These are phyloP conservation scores for Steinernema feltiae DNA, from an alignment of 1,140 invertebrate species.

Conservation along the genomic window DNA sequence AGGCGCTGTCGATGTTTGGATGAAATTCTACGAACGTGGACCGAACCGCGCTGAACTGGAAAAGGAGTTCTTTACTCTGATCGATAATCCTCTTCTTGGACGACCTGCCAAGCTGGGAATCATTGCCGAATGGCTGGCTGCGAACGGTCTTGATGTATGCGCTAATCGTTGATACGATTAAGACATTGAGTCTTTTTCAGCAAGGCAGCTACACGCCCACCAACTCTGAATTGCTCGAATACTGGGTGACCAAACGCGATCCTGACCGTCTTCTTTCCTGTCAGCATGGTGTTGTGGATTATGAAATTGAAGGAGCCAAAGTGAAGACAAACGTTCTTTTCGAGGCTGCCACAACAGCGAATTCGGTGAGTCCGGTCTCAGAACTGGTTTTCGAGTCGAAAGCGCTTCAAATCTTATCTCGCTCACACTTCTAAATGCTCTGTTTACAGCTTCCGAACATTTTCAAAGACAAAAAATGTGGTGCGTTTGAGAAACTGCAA, in stretches of 20 bases:
- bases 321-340: constrained; percentile 57
- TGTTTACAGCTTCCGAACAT: constrained; percentile 48
- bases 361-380: constrained; percentile 33
- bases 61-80: constrained; percentile 56
- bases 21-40: constrained; percentile 57
- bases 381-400: not conserved
- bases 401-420: not conserved
- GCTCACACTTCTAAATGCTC: not conserved
- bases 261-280: constrained; percentile 54
- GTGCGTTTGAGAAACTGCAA: constrained; percentile 53
- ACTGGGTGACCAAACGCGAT: constrained; percentile 55
- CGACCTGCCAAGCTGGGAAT: constrained; percentile 57
- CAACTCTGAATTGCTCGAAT: constrained; percentile 56
- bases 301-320: constrained; percentile 57
- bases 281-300: constrained; percentile 55
- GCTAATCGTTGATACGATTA: constrained; percentile 22
- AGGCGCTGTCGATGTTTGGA: constrained; percentile 56
- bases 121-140: constrained; percentile 57
- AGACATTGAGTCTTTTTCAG: constrained; percentile 34
- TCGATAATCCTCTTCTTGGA: constrained; percentile 55
- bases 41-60: constrained; percentile 50
- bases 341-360: constrained; percentile 56
- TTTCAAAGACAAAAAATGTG: constrained; percentile 57
- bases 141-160: constrained; percentile 51
- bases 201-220: constrained; percentile 57